A percentile compares a stretch with the other conserved stretches of the same genome.
Evolutionary conservation across 2,113 vertebrate genomes (phyloP).

Genomic region (Macquaria australasica): DNA sequence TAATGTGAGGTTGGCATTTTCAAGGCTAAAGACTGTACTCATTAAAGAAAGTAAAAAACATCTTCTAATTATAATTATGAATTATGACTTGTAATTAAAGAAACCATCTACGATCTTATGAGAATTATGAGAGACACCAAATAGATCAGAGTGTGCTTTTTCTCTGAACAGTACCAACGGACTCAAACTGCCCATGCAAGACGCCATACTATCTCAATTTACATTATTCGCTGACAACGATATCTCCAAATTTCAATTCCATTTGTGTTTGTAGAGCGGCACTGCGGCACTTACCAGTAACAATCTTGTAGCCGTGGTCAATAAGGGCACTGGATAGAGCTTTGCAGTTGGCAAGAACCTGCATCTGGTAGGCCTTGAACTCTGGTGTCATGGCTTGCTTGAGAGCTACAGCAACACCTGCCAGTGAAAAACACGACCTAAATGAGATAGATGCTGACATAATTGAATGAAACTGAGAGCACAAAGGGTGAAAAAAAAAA

Average conservation of each 20-base stretch:
- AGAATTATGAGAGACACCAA: background rate
- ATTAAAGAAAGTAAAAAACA: background rate
- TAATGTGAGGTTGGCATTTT: background rate
- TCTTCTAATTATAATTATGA: background rate
- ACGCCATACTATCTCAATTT: background rate
- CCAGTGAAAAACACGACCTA: background rate
- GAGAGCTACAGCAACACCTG: conserved; percentile 94
- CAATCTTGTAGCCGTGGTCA: conserved; percentile 91
- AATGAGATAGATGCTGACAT: background rate
- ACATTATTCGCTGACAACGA: background rate
- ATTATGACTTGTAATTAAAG: background rate
- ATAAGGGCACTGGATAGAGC: conserved; percentile 82
- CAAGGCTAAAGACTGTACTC: background rate
- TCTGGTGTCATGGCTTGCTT: conserved; percentile 93
- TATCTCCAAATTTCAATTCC: background rate
- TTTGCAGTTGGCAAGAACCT: conserved; percentile 93
- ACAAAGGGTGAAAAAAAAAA: background rate
- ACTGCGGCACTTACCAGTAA: conserved; percentile 86
- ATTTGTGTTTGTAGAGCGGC: background rate
- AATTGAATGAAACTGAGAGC: background rate
- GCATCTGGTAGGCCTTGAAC: conserved; percentile 92
- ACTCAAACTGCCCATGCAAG: background rate
- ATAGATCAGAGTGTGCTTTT: no score
- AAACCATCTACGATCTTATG: background rate
- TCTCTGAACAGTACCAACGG: no score